These are phyloP conservation scores for Schizothorax lantsangensis DNA, from an alignment of 2,797 vertebrate species.

Conservation along the genomic window DNA sequence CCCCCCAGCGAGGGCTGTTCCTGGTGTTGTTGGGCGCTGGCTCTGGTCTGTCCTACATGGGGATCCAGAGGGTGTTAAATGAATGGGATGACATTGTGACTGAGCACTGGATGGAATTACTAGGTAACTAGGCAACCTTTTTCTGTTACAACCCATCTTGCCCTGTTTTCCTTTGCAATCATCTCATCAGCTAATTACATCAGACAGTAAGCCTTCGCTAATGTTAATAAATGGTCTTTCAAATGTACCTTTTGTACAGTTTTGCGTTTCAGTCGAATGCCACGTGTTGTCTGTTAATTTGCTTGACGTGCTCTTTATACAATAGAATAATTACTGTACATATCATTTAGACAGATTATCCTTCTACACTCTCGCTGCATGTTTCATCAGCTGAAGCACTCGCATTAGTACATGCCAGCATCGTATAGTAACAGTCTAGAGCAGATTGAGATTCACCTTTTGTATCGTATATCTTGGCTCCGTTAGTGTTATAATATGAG, in stretches of 20 bases:
- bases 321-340: constrained; percentile 37
- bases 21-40: constrained; percentile 57
- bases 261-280: neutral
- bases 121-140: constrained; percentile 75
- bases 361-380: neutral
- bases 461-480: constrained; percentile 32
- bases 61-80: constrained; percentile 57
- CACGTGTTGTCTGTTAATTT: constrained; percentile 33
- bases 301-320: constrained; percentile 11
- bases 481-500: constrained; percentile 36
- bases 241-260: constrained; percentile 27
- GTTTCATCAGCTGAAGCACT: constrained; percentile 21
- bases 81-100: constrained; percentile 57
- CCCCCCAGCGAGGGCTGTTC: constrained; percentile 58
- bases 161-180: constrained; percentile 25
- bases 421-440: constrained; percentile 17
- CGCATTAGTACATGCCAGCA: constrained; percentile 16
- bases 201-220: constrained; percentile 23
- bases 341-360: constrained; percentile 41
- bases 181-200: constrained; percentile 40
- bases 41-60: constrained; percentile 60
- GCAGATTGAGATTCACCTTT: constrained; percentile 42
- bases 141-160: constrained; percentile 27
- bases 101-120: constrained; percentile 71
- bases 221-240: constrained; percentile 22